phyloP scores from a whole-genome alignment of 2,797 vertebrate genomes.

The Zalophus californianus region DNA sequence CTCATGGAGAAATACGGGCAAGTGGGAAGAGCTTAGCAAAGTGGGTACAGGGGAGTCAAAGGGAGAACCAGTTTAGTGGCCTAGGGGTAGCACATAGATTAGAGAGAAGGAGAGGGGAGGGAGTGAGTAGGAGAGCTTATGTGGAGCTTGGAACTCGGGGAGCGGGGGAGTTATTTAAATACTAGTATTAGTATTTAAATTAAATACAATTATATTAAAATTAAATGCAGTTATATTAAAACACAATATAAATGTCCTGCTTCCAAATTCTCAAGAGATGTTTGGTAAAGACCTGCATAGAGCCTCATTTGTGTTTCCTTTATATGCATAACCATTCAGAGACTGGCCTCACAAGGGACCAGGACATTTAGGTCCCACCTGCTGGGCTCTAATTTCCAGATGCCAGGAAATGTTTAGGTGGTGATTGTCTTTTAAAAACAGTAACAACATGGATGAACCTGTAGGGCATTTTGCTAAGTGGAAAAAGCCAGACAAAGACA shows the following conservation, averaged over 20 bases:
- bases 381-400: not conserved
- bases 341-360: not conserved
- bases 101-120: not conserved
- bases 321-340: not conserved
- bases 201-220: not conserved
- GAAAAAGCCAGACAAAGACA: not conserved
- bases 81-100: not conserved
- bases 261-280: not conserved
- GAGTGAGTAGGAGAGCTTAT: not conserved
- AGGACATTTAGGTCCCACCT: not conserved
- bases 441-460: not conserved
- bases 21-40: not conserved
- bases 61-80: not conserved
- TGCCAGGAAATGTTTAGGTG: not conserved
- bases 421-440: not conserved
- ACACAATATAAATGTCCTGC: not conserved
- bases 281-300: not conserved
- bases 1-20: not conserved
- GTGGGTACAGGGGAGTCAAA: not conserved
- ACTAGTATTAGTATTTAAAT: not conserved
- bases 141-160: not conserved
- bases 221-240: not conserved
- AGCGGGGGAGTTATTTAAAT: not conserved
- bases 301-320: not conserved
- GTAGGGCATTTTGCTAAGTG: not conserved